Conservation (phyloP, 1,140 invertebrate genomes). For the Leptestheria dahalacensis region DNA sequence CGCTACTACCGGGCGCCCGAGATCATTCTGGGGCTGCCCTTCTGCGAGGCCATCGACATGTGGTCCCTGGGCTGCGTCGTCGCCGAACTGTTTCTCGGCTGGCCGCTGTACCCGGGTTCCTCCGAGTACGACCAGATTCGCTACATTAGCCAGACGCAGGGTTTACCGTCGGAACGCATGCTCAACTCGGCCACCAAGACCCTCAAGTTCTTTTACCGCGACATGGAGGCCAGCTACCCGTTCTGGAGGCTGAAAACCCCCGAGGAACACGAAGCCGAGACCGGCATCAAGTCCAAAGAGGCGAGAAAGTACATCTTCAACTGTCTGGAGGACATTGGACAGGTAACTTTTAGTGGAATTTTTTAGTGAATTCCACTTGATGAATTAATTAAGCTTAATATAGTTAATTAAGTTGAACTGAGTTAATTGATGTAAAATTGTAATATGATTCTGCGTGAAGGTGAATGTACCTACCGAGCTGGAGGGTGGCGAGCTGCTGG, state of each 20-base stretch:
- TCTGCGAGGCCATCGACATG: conserved; percentile 99
- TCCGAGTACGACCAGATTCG: conserved; percentile 99
- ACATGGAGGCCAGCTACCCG: conserved; percentile 89
- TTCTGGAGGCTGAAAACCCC: conserved; percentile 96
- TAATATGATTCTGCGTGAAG: conserved; percentile 21
- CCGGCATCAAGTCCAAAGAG: conserved; percentile 96
- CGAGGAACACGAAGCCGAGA: conserved; percentile 95
- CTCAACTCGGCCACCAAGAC: conserved; percentile 97
- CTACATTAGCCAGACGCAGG: conserved; percentile 77
- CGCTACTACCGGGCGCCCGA: conserved; percentile 98
- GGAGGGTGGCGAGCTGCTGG: conserved; percentile 83
- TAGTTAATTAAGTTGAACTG: too few relatives aligned
- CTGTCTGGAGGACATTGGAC: conserved; percentile 96
- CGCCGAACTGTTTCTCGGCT: conserved; percentile 96
- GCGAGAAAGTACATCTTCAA: conserved; percentile 99
- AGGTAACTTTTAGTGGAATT: conserved; percentile 23
- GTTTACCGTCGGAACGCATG: conserved; percentile 94
- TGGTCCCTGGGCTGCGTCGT: conserved; percentile 99
- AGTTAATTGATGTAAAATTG: background rate
- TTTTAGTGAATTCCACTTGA: too few relatives aligned
- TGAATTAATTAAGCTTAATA: too few relatives aligned
- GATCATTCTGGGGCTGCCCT: conserved; percentile 93
- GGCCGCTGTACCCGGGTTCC: conserved; percentile 97
- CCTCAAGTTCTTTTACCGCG: conserved; percentile 94
- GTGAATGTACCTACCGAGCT: conserved; percentile 94